Base-by-base conservation (phyloP, 2,888 invertebrate species). In the Dastarcus helophoroides region DNA sequence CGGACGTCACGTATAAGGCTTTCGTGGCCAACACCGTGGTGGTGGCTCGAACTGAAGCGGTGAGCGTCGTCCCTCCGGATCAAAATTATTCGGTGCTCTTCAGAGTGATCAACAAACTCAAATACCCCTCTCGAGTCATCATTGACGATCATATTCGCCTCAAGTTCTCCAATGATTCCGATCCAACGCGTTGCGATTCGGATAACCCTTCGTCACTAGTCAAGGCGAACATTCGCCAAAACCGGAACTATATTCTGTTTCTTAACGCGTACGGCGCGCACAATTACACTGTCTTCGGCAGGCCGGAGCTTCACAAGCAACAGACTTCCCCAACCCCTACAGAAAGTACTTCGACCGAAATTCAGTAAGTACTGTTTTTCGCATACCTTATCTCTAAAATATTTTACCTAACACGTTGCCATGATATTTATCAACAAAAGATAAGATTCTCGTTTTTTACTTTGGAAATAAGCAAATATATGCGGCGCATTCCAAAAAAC, bases 21-120 rank as follows among this genome's bases (percentile, higher is more conserved):
- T 75, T 63, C 56, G 62, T 68, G 39, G 76, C 77, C 39, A 71
- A 73, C 41, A 74, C 73, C 31, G 74, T 79, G 26, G 73, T 79
- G 56, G 68, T 69, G 54, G 78, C 75, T 37, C 73, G 71, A 50
- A 75, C 72, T 35, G 54, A 71, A 40, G 75, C 76, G 42, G 71
- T 72, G 67, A 71, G 72, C 43, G 26, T 27, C 26, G 28, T 37
- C 32, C 35, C 35, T 26, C 61, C 63, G 28, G 65, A 67, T 28
- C 61, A 65, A 32, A 71, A 70, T 48, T 77, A 75, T 58, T 70
- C 71, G 39, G 76, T 73, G 43, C 73, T 76, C 36, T 75, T 79
- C 58, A 72, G 71, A 54, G 74, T 79, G 43, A 63, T 69, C 44
- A 63, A 69, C 40, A 68, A 71, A 41, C 71, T 69, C 56, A 79